These are phyloP conservation scores for Xanthia togata DNA, from an alignment of 2,888 invertebrate species.

Conservation along the genomic window DNA sequence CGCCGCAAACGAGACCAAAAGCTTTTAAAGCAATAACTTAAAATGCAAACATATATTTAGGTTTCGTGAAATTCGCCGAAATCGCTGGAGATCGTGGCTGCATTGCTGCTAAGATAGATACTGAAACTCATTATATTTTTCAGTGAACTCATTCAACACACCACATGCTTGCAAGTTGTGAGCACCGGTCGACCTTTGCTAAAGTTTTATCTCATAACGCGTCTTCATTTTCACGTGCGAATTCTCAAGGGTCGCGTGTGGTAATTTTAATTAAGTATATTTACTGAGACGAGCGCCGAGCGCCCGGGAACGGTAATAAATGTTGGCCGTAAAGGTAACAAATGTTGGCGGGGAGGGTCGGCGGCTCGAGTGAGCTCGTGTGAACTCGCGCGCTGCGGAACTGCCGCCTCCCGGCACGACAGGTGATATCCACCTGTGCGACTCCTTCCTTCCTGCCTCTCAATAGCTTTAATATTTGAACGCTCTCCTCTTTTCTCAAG, in stretches of 20 bases:
- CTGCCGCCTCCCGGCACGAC: slow-evolving; percentile 68
- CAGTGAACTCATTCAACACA: slow-evolving; percentile 31
- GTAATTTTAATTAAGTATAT: slow-evolving; percentile 89
- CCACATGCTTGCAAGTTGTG: neutral
- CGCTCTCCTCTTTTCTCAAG: slow-evolving; percentile 63
- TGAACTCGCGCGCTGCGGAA: slow-evolving; percentile 51
- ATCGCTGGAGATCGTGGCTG: slow-evolving; percentile 26
- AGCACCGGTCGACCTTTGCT: slow-evolving; percentile 63
- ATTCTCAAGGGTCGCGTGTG: slow-evolving; percentile 80
- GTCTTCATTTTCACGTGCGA: slow-evolving; percentile 78
- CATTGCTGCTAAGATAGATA: slow-evolving; percentile 25
- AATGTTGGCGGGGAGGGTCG: slow-evolving; percentile 76
- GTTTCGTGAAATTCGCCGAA: slow-evolving; percentile 30
- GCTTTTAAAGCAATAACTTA: slow-evolving; percentile 53
- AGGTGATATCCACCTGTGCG: slow-evolving; percentile 81
- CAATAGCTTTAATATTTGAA: slow-evolving; percentile 73
- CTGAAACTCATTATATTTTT: slow-evolving; percentile 38
- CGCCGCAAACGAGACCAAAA: slow-evolving; percentile 38
- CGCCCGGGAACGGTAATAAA: slow-evolving; percentile 81
- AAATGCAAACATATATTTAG: slow-evolving; percentile 50
- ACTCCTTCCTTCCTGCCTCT: slow-evolving; percentile 79
- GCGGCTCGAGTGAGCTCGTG: slow-evolving; percentile 37
- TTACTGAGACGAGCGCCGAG: slow-evolving; percentile 81
- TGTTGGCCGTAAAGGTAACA: slow-evolving; percentile 85
- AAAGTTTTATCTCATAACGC: slow-evolving; percentile 79